Conservation (phyloP, 2,797 vertebrate species). For the Acanthurus leucopareius region DNA sequence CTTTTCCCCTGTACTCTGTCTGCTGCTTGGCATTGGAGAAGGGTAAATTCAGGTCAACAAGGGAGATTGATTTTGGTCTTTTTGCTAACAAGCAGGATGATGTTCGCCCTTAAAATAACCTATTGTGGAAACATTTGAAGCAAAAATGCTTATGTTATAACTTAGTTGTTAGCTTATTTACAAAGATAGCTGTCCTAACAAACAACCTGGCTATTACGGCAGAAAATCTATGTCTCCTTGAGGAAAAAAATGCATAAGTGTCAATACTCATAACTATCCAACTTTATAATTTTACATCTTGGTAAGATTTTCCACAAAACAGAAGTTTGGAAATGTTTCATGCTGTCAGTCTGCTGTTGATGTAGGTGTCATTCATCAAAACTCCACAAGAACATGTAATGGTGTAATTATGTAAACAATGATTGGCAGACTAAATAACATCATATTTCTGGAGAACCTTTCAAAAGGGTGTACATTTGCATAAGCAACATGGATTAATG, state of each 20-base stretch:
- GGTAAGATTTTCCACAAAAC: constrained; percentile 9
- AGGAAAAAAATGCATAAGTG: constrained; percentile 23
- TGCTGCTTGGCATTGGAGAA: too few relatives aligned
- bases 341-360: constrained; percentile 50
- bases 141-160: background rate
- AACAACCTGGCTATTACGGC: background rate
- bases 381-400: constrained; percentile 59
- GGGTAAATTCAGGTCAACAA: too few relatives aligned
- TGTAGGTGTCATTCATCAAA: constrained; percentile 72
- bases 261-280: constrained; percentile 15
- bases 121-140: too few relatives aligned
- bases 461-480: constrained; percentile 85
- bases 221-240: constrained; percentile 16
- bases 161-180: background rate
- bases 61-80: too few relatives aligned
- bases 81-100: too few relatives aligned
- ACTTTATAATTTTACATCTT: constrained; percentile 25
- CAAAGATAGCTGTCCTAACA: background rate
- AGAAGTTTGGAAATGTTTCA: constrained; percentile 37
- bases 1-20: too few relatives aligned
- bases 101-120: too few relatives aligned
- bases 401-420: constrained; percentile 81
- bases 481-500: constrained; percentile 84
- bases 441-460: constrained; percentile 83
- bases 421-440: constrained; percentile 86